Evolutionary conservation across 2,797 vertebrate species (phyloP).

Genomic region (Dendrocincla tyrannina): DNA sequence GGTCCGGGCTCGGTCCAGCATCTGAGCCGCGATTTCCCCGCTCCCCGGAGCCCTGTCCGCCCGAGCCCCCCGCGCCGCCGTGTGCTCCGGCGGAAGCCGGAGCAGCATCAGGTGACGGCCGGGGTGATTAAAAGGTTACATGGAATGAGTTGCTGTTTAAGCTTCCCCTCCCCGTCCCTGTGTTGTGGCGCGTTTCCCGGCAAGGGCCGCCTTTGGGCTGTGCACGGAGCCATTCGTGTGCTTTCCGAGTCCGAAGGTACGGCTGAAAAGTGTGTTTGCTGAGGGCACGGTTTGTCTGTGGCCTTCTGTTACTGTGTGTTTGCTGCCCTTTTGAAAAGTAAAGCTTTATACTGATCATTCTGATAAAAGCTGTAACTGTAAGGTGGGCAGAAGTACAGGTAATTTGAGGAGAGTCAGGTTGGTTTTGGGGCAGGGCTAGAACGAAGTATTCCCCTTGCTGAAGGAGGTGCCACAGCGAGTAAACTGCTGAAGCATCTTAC

Average conservation of each 20-base stretch:
- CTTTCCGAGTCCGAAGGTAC: background rate
- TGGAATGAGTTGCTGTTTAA: background rate
- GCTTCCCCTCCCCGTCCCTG: background rate
- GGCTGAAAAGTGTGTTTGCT: background rate
- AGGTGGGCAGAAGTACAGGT: background rate
- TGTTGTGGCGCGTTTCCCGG: accelerated
- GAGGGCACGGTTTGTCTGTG: background rate
- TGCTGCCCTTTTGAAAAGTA: background rate
- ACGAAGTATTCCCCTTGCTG: background rate
- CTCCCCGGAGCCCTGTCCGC: background rate
- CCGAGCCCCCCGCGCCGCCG: too few species aligned
- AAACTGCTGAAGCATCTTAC: background rate
- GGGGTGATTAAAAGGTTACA: background rate
- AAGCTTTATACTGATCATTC: background rate
- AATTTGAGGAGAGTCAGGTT: background rate
- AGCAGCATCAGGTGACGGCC: background rate
- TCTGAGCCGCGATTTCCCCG: background rate
- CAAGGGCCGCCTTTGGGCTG: background rate
- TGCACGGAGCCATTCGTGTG: background rate
- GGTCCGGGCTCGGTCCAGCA: background rate
- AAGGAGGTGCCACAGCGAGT: background rate
- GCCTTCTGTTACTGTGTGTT: accelerated
- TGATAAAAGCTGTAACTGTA: background rate
- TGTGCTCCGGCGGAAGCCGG: background rate
- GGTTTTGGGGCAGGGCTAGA: background rate